Evolutionary conservation across 2,797 vertebrate species (phyloP).

Genomic region (Semotilus atromaculatus): DNA sequence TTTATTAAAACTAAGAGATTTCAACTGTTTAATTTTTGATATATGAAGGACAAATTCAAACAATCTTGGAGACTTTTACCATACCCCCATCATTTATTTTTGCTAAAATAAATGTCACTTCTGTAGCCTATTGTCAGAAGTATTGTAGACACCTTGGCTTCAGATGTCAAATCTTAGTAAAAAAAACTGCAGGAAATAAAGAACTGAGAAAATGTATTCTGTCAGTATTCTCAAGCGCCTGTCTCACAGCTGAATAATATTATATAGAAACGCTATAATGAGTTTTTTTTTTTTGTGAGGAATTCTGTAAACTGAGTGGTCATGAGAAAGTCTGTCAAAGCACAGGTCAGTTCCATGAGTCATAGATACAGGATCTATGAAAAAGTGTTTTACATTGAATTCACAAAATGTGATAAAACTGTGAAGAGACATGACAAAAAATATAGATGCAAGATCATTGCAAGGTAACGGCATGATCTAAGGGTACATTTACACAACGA

Average conservation of each 20-base stretch:
- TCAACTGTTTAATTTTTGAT: background rate
- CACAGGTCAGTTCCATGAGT: background rate
- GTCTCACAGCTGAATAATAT: background rate
- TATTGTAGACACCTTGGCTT: background rate
- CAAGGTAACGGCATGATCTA: background rate
- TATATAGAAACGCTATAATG: background rate
- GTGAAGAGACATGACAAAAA: background rate
- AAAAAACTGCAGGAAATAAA: constrained; percentile 1
- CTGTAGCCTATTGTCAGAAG: background rate
- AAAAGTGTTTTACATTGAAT: too few species aligned
- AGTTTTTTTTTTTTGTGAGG: background rate
- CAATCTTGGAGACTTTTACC: background rate
- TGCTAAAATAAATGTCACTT: background rate
- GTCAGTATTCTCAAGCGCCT: background rate
- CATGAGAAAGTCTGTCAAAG: background rate
- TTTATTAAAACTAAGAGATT: background rate
- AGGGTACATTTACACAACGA: background rate
- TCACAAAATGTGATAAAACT: background rate
- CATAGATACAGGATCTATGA: background rate
- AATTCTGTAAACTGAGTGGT: background rate
- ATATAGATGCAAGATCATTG: background rate
- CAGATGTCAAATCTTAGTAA: background rate
- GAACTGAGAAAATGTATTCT: background rate
- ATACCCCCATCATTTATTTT: background rate
- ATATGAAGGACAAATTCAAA: background rate